phyloP scores from a whole-genome alignment of 2,113 vertebrate genomes.

The Crotalus tigris region DNA sequence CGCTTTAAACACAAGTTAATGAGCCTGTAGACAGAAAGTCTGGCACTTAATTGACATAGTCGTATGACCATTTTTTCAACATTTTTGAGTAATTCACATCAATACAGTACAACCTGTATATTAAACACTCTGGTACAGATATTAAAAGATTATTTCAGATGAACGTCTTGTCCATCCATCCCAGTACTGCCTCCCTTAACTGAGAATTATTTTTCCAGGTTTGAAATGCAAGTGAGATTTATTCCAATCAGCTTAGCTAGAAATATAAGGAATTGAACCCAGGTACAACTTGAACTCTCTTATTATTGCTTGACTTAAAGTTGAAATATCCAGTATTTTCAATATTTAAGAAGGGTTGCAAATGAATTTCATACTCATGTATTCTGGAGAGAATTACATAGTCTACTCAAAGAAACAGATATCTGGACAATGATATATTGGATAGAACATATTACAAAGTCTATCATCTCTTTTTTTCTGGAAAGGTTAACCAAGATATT shows the following conservation, averaged over 20 bases:
- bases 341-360: background rate
- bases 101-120: too few species aligned
- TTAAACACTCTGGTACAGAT: too few species aligned
- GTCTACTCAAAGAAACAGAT: background rate
- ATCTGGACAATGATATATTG: background rate
- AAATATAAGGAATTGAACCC: background rate
- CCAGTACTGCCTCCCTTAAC: background rate
- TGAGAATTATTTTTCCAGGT: background rate
- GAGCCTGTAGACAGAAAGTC: too few species aligned
- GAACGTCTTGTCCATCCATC: background rate
- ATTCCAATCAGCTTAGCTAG: background rate
- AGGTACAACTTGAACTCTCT: background rate
- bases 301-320: background rate
- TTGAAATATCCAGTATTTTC: too few species aligned
- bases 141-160: background rate
- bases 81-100: too few species aligned
- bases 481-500: background rate
- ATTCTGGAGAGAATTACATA: background rate
- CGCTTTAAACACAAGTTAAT: too few species aligned
- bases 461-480: background rate
- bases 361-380: background rate
- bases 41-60: too few species aligned
- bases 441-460: background rate
- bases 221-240: conserved; percentile 20
- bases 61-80: too few species aligned